Evolutionary conservation across 2,113 vertebrate species (phyloP), one percentile per base, ranked within the genome.

Genomic region (Podarcis raffonei): DNA sequence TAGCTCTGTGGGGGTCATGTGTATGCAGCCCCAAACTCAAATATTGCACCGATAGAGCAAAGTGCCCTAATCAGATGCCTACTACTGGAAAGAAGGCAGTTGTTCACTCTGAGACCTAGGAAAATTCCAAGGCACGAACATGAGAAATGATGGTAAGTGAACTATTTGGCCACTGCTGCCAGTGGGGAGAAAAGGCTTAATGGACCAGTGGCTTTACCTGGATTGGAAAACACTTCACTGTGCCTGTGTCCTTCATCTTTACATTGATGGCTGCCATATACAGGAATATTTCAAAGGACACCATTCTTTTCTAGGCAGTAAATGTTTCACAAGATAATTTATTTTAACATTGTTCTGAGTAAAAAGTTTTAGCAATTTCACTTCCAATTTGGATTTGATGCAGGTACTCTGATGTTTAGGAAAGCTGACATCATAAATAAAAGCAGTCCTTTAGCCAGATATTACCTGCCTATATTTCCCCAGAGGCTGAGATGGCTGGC

Each of bases 391-490:
- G 7, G 11, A 83, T 91, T 91, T 91, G 13, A 57, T 25, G 71
- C 48, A 77, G 7, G 5, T 66, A 30, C 65, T 27, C n/a, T 0
- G 11, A 92, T 86, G 39, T 79, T 86, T 48, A 91, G 62, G 71
- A 69, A 84, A 42, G 9, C 85, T 91, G 39, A 32, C 30, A 71
- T 89, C 9, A 69, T 80, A 88, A 91, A 83, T 81, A 71, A 91
- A 84, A 86, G 3, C 0, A 25, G 68, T 85, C 27, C 13, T 90
- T 89, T 87, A 16, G 27, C 30, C 37, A 78, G 68, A 22, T 84
- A 71, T 66, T 25, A 86, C 5, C 53, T 89, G 39, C 15, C 2
- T 91, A 15, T 89, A 87, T 1, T 87, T 92, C 91, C 84, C 87
- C 25, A 78, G 53, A 82, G 84, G 18, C 22, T 23, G 22, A 85